A percentile compares a stretch with the other conserved stretches of the same genome.
Evolutionary conservation across 2,113 vertebrate genomes (phyloP).

Genomic region (Tragelaphus scriptus): DNA sequence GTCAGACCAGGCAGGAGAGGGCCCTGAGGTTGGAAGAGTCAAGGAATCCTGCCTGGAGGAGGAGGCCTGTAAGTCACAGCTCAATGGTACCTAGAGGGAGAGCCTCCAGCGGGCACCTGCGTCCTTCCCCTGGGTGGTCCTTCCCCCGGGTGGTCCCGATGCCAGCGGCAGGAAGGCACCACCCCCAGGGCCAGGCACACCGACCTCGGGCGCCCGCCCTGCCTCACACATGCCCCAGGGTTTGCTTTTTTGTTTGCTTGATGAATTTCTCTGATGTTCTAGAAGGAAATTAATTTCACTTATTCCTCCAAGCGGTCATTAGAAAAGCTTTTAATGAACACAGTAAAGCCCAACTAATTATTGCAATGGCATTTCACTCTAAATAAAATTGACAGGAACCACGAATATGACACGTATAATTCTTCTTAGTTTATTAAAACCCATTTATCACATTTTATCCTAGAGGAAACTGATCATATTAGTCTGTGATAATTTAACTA

Average conservation of each 20-base stretch:
- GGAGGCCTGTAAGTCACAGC: background rate
- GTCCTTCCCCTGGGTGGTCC: rapidly evolving
- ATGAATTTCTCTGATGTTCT: slow-evolving; percentile 65
- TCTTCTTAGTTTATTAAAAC: slow-evolving; percentile 90
- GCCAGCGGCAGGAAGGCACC: rapidly evolving
- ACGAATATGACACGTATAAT: slow-evolving; percentile 82
- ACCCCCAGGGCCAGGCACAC: rapidly evolving
- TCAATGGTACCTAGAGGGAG: background rate
- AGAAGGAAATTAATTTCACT: slow-evolving; percentile 82
- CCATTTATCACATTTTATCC: slow-evolving; percentile 79
- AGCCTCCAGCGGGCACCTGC: background rate
- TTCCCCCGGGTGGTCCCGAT: rapidly evolving
- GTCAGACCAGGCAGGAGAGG: background rate
- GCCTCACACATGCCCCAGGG: background rate
- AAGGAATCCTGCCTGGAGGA: background rate
- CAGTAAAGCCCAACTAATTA: slow-evolving; percentile 86
- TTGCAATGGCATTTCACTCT: slow-evolving; percentile 86
- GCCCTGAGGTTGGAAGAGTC: background rate
- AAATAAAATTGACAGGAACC: slow-evolving; percentile 94
- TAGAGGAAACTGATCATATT: slow-evolving; percentile 82
- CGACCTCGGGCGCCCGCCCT: rapidly evolving
- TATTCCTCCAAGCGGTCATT: slow-evolving; percentile 78
- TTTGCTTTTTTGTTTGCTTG: slow-evolving; percentile 75
- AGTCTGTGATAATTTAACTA: slow-evolving; percentile 84
- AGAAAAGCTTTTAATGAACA: slow-evolving; percentile 86